Evolutionary conservation across 2,113 vertebrate genomes (phyloP).

Genomic region (Sus scrofa): T2T-Sscrofa CM000818.6:103854001-103854500

Average conservation of each 20-base stretch:
- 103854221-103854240: too few species aligned
- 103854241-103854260: too few species aligned
- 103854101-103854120: conserved; percentile 31
- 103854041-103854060: conserved; percentile 25
- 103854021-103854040: background rate
- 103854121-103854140: background rate
- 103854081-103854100: conserved; percentile 26
- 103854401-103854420: background rate
- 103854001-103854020: background rate
- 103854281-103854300: too few species aligned
- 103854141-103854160: too few species aligned
- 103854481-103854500: background rate
- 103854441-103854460: background rate
- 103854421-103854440: background rate
- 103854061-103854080: conserved; percentile 14
- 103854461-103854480: background rate
- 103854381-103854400: background rate
- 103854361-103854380: too few species aligned
- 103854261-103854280: too few species aligned
- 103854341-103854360: too few species aligned
- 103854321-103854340: too few species aligned
- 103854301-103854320: too few species aligned
- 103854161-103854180: too few species aligned
- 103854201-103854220: too few species aligned
- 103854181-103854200: too few species aligned